Base-by-base conservation (phyloP, 2,888 invertebrate species). In the Cepaea hortensis region DNA sequence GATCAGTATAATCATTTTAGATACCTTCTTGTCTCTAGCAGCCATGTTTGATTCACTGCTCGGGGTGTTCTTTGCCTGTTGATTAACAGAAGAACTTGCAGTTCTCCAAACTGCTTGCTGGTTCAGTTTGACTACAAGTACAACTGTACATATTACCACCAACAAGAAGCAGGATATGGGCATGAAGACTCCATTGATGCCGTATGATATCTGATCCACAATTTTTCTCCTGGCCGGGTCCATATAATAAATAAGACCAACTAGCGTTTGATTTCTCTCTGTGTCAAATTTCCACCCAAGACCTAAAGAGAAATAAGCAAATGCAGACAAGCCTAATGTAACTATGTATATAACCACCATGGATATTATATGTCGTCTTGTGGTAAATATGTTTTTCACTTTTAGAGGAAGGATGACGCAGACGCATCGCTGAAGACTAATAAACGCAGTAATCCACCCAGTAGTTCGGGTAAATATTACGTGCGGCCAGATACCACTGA, bases 401-500 rank as follows among this genome's bases (percentile, higher is more conserved):
- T 82, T 68, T n/a, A 82, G n/a, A 2, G 82, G 82, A 48, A 82
- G 72, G 6, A 72, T 72, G 13, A 82, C 72, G 65, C 84, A 84
- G 3, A 84, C 5, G 20, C 75, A 84, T 73, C 75, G 35, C 62
- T 75, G 55, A n/a, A 84, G 50, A 23, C 70, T 70, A 50, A 82
- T 72, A 70, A 72, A 82, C 1, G 82, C 82, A n/a, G 82, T 82
- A 46, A 84, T 75, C 68, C 73, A 84, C 5, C 75, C 84, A n/a
- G 84, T 84, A 0, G 72, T 70, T 13, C 84, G 9, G 1, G 75
- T 75, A 55, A 84, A 84, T 46, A 73, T 61, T 9, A 84, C 62
- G 55, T 75, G 84, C 11, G 84, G 84, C 84, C 84, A 84, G 23
- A 72, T 75, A 3, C 84, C 84, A 35, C 55, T 84, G 3, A 84